Conservation (phyloP, 2,113 vertebrate species). For the Notarius lentiginosus region DNA sequence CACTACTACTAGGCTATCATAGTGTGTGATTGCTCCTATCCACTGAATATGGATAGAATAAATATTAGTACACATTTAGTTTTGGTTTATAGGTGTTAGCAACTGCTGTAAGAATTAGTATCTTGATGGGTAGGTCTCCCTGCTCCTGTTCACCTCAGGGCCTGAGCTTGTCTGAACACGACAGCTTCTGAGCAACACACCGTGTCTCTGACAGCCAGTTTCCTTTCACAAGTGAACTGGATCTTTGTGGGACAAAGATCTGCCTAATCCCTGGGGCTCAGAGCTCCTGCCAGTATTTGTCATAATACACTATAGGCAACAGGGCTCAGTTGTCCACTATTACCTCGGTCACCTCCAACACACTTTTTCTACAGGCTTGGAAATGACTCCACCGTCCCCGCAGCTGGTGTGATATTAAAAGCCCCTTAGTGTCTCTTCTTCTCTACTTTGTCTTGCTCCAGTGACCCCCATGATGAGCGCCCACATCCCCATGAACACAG, state of each 20-base stretch:
- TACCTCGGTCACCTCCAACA: not conserved
- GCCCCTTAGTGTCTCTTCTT: slow-evolving; percentile 1
- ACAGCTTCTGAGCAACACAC: slow-evolving; percentile 43
- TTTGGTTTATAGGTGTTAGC: not conserved
- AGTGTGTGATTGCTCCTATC: no score
- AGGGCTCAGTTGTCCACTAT: slow-evolving; percentile 30
- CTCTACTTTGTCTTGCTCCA: slow-evolving; percentile 68
- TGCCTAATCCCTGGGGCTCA: slow-evolving; percentile 46
- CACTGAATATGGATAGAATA: no score
- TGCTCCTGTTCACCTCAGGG: not conserved
- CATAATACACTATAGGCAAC: slow-evolving; percentile 52
- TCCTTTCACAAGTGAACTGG: slow-evolving; percentile 54
- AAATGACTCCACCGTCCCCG: not conserved
- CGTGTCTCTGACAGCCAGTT: slow-evolving; percentile 48
- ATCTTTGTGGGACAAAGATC: slow-evolving; percentile 59
- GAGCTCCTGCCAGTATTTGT: slow-evolving; percentile 54
- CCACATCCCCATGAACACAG: slow-evolving; percentile 92
- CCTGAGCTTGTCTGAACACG: slow-evolving; percentile 57
- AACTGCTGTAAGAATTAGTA: not conserved
- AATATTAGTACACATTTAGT: not conserved
- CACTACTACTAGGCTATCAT: no score
- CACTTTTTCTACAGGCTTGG: not conserved
- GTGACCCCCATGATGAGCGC: slow-evolving; percentile 95
- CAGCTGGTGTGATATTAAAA: not conserved
- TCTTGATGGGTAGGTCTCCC: not conserved